phyloP scores from a whole-genome alignment of 2,797 vertebrate species.

The Rhinella marina region DNA sequence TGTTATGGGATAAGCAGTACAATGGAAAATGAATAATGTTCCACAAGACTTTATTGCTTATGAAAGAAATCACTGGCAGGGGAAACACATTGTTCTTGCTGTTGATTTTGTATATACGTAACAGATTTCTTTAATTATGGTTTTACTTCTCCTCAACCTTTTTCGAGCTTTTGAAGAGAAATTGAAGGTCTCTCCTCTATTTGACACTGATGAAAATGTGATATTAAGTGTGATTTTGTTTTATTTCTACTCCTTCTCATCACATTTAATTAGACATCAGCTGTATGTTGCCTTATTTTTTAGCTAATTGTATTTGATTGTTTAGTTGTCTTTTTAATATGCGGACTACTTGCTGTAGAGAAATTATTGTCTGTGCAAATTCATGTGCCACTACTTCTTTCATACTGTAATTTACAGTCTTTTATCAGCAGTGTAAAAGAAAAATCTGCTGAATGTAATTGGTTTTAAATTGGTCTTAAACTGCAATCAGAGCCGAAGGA shows the following conservation, averaged over 20 bases:
- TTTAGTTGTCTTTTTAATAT: slow-evolving; percentile 72
- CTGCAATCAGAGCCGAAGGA: slow-evolving; percentile 72
- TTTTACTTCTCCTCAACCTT: slow-evolving; percentile 19
- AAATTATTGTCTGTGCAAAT: slow-evolving; percentile 69
- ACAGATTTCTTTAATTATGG: slow-evolving; percentile 27
- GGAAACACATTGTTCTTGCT: neutral
- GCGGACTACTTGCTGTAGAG: slow-evolving; percentile 66
- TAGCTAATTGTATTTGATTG: slow-evolving; percentile 71
- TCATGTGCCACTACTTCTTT: slow-evolving; percentile 68
- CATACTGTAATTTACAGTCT: slow-evolving; percentile 70
- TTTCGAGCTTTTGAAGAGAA: neutral
- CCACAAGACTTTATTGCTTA: neutral
- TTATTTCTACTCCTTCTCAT: slow-evolving; percentile 44
- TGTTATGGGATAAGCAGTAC: neutral
- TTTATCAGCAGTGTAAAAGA: slow-evolving; percentile 67
- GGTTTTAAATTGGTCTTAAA: slow-evolving; percentile 74
- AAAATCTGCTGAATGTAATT: slow-evolving; percentile 70
- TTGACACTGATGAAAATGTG: slow-evolving; percentile 21
- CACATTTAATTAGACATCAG: slow-evolving; percentile 70
- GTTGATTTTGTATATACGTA: neutral
- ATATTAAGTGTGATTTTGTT: slow-evolving; percentile 42
- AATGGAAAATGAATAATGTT: neutral
- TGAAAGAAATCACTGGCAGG: neutral
- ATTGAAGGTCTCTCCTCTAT: slow-evolving; percentile 24
- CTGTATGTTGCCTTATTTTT: slow-evolving; percentile 67